A percentile compares a stretch with the other conserved stretches of the same genome.
phyloP scores from a whole-genome alignment of 2,888 invertebrate species.

The Odontomyia ornata region DNA sequence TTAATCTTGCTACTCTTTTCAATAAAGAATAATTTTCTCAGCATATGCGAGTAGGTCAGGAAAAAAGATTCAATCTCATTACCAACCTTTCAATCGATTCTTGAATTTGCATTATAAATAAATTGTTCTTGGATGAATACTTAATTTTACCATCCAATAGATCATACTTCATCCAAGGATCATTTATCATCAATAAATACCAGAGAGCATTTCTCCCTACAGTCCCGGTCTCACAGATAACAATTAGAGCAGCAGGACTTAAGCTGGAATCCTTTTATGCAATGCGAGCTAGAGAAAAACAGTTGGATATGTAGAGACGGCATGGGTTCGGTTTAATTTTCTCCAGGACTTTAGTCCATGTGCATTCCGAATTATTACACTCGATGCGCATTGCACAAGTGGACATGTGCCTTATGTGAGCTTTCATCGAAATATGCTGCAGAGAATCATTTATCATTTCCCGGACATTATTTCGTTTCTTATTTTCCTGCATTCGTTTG shows the following conservation, averaged over 20 bases:
- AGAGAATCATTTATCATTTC: constrained; percentile 29
- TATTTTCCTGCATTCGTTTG: constrained; percentile 25
- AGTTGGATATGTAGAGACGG: not conserved
- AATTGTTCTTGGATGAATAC: not conserved
- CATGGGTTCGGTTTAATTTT: not conserved
- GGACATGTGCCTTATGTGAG: constrained; percentile 22
- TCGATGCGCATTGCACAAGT: constrained; percentile 9
- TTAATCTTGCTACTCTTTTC: too few relatives aligned
- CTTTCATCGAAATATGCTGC: constrained; percentile 31
- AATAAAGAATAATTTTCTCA: too few relatives aligned
- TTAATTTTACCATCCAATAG: not conserved
- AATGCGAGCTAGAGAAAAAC: not conserved
- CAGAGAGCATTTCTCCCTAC: not conserved
- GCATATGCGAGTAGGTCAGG: too few relatives aligned
- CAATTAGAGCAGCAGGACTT: not conserved
- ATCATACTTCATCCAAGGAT: not conserved
- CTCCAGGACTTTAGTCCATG: not conserved
- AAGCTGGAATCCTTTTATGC: not conserved
- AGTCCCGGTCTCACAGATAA: not conserved
- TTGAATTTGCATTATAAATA: not conserved
- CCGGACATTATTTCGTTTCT: not conserved
- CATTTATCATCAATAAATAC: constrained; percentile 9
- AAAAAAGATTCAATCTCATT: too few relatives aligned
- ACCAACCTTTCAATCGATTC: not conserved
- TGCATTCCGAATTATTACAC: not conserved